A percentile compares a stretch with the other conserved stretches of the same genome.
These are phyloP conservation scores for Nothocercus nigrocapillus DNA, from an alignment of 2,113 vertebrate genomes.

Conservation along the genomic window DNA sequence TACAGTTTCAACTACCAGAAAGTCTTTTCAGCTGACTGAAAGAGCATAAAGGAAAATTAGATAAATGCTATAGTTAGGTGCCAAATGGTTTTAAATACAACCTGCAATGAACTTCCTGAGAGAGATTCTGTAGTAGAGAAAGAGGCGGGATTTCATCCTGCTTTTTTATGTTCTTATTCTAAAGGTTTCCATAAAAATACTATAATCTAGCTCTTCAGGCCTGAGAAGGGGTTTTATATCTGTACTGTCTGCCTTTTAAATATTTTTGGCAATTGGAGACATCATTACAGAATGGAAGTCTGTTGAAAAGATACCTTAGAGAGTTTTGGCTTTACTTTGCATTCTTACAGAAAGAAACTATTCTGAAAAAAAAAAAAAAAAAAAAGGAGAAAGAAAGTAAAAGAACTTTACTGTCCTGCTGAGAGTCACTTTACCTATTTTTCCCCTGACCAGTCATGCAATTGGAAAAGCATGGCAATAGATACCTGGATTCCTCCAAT, in stretches of 20 bases:
- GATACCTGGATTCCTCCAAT: neutral
- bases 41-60: neutral
- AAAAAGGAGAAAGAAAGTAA: neutral
- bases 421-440: slow-evolving; percentile 38
- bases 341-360: slow-evolving; percentile 55
- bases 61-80: neutral
- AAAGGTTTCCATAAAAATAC: slow-evolving; percentile 26
- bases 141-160: neutral
- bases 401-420: slow-evolving; percentile 48
- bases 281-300: slow-evolving; percentile 46
- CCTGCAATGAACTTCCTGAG: neutral
- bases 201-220: slow-evolving; percentile 3
- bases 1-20: neutral
- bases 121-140: neutral
- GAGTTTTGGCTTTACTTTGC: slow-evolving; percentile 55
- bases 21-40: neutral
- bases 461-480: slow-evolving; percentile 21
- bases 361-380: neutral
- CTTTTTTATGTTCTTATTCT: neutral
- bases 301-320: slow-evolving; percentile 67
- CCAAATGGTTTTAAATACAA: slow-evolving; percentile 4
- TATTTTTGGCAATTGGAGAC: slow-evolving; percentile 45
- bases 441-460: neutral
- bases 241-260: slow-evolving; percentile 44
- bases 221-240: slow-evolving; percentile 36